Percentiles rank a stretch among this genome's conserved stretches.
These are phyloP conservation scores for Caenorhabditis latens DNA, from an alignment of 1,140 invertebrate genomes.

Conservation along the genomic window DNA sequence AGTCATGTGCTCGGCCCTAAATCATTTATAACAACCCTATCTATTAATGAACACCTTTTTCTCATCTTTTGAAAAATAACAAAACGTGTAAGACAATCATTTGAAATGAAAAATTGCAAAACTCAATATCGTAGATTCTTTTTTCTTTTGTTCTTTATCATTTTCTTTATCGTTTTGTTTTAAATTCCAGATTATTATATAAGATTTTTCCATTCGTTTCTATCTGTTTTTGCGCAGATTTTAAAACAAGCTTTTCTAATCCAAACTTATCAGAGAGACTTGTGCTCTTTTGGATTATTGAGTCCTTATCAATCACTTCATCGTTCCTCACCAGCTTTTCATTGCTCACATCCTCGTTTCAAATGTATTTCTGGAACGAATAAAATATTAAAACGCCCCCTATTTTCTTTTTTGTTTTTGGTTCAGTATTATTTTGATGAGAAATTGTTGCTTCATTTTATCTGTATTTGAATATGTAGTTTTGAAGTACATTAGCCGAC, in stretches of 20 bases:
- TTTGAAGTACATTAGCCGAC: too few species aligned
- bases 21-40: not conserved
- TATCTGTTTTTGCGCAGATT: conserved; percentile 29
- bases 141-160: not conserved
- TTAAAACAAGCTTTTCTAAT: conserved; percentile 32
- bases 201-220: not conserved
- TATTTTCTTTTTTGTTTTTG: not conserved
- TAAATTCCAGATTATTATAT: not conserved
- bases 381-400: not conserved
- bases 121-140: not conserved
- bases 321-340: not conserved
- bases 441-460: too few species aligned
- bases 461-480: too few species aligned
- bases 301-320: not conserved
- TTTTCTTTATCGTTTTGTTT: not conserved
- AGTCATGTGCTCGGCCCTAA: not conserved
- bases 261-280: conserved; percentile 31
- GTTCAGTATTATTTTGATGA: not conserved
- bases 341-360: not conserved
- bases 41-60: not conserved
- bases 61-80: not conserved
- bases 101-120: not conserved
- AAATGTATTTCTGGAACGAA: not conserved
- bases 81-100: not conserved
- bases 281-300: conserved; percentile 20